Conservation (phyloP, 2,888 invertebrate genomes). For the Volucella inflata region DNA sequence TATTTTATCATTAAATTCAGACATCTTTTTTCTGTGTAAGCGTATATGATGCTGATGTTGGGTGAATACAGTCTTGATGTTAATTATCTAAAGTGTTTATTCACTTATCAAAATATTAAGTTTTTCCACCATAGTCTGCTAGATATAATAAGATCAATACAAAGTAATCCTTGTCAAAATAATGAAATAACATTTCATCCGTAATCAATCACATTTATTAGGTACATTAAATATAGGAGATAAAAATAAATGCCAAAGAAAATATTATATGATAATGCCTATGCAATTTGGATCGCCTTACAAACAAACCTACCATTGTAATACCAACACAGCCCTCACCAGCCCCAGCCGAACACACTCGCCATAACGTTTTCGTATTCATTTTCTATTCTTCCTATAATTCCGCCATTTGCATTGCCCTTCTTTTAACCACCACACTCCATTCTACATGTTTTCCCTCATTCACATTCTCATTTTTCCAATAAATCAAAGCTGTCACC, state of each 20-base stretch:
- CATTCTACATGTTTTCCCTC: conserved; percentile 56
- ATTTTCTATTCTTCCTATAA: neutral
- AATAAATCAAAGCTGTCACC: conserved; percentile 60
- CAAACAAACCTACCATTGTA: neutral
- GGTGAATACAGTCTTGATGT: too few relatives aligned
- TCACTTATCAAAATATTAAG: too few relatives aligned
- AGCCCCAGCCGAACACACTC: conserved; percentile 15
- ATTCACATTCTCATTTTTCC: conserved; percentile 28
- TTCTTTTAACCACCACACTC: conserved; percentile 59
- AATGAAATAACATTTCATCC: too few relatives aligned
- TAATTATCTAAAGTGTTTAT: too few relatives aligned
- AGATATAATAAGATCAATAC: too few relatives aligned
- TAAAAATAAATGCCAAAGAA: conserved; percentile 22
- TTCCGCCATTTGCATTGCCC: conserved; percentile 33
- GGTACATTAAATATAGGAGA: too few relatives aligned
- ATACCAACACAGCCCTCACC: conserved; percentile 6
- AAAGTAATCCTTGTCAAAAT: too few relatives aligned
- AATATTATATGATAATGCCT: neutral
- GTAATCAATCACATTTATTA: too few relatives aligned
- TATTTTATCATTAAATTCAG: too few relatives aligned
- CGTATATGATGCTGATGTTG: too few relatives aligned
- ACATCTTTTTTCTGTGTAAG: too few relatives aligned
- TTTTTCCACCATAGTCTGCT: too few relatives aligned
- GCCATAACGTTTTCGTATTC: conserved; percentile 68
- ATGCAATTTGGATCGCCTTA: neutral